phyloP scores from a whole-genome alignment of 2,797 vertebrate genomes.

The Mormyrops attenuatus region DNA sequence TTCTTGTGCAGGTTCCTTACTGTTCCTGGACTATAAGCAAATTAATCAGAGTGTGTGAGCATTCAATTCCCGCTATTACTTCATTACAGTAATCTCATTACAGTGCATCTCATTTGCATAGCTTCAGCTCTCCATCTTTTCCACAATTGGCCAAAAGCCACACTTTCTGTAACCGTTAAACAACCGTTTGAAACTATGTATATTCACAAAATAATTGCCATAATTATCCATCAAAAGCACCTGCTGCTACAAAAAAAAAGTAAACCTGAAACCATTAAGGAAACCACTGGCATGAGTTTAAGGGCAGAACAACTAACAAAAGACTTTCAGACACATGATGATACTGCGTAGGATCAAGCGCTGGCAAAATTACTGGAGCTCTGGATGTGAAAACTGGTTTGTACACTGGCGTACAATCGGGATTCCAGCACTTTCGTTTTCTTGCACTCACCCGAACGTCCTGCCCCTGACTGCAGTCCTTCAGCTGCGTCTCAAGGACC shows the following conservation, averaged over 20 bases:
- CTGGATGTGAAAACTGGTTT: not conserved
- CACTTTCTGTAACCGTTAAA: not conserved
- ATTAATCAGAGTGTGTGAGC: not conserved
- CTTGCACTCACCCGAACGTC: slow-evolving; percentile 75
- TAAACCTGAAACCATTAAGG: not conserved
- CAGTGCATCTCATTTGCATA: not conserved
- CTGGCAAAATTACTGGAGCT: not conserved
- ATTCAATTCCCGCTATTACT: not conserved
- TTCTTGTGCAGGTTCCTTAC: not conserved
- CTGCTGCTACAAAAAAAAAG: not conserved
- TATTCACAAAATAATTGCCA: not conserved
- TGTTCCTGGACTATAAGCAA: not conserved
- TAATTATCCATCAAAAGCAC: not conserved
- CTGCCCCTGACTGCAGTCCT: slow-evolving; percentile 60
- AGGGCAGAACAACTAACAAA: not conserved
- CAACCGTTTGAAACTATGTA: not conserved
- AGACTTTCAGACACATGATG: not conserved
- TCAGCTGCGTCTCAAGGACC: slow-evolving; percentile 75
- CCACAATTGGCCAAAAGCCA: not conserved
- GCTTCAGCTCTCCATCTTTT: not conserved
- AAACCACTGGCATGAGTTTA: not conserved
- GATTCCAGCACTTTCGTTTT: not conserved
- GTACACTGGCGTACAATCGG: not conserved
- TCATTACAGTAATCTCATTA: not conserved
- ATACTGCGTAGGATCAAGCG: not conserved